A percentile compares a stretch with the other conserved stretches of the same genome.
Evolutionary conservation across 2,797 vertebrate genomes (phyloP).

Genomic region (Apodemus agrarius): DNA sequence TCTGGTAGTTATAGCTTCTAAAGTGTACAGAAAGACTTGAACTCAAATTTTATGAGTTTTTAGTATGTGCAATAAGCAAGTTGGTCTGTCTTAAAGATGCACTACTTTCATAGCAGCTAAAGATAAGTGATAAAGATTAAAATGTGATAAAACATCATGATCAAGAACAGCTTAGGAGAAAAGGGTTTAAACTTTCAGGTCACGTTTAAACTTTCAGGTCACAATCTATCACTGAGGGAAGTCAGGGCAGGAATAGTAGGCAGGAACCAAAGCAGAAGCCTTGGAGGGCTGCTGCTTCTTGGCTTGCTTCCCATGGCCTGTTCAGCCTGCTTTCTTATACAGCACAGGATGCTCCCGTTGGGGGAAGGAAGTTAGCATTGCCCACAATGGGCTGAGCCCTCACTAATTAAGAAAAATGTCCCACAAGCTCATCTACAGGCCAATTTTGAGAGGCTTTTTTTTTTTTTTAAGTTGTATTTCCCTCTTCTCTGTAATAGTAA

Average conservation of each 20-base stretch:
- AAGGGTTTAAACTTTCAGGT: not conserved
- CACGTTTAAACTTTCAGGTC: not conserved
- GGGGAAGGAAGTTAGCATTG: not conserved
- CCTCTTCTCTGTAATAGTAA: not conserved
- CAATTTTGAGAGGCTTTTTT: not conserved
- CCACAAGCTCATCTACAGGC: not conserved
- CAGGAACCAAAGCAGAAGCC: not conserved
- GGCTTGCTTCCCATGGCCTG: not conserved
- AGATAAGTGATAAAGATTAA: not conserved
- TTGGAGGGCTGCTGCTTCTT: not conserved
- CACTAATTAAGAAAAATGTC: not conserved
- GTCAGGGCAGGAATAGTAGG: not conserved
- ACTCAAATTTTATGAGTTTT: slow-evolving; percentile 26
- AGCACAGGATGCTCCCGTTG: not conserved
- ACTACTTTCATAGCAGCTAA: not conserved
- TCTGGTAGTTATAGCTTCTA: not conserved
- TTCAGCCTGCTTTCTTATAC: not conserved
- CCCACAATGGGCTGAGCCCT: not conserved
- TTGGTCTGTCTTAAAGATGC: slow-evolving; percentile 41
- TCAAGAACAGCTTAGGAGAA: not conserved
- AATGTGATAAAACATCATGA: not conserved
- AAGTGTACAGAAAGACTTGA: slow-evolving; percentile 47
- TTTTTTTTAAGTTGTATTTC: not conserved
- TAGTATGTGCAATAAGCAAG: not conserved
- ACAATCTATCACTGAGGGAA: not conserved